Conservation (phyloP, 2,797 vertebrate species). For the Myotis daubentonii region DNA sequence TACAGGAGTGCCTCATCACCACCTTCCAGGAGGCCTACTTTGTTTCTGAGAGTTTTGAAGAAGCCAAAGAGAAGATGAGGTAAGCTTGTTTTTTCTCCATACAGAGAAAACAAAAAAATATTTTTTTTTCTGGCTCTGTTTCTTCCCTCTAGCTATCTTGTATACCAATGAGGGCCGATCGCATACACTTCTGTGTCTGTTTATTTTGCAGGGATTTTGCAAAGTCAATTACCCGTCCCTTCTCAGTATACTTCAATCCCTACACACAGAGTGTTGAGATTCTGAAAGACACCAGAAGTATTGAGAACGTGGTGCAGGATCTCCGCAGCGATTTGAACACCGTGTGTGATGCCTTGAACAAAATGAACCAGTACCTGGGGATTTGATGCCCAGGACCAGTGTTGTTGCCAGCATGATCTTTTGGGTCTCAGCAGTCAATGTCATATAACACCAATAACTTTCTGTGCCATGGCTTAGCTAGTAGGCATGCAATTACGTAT, state of each 20-base stretch:
- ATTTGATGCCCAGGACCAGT: conserved; percentile 86
- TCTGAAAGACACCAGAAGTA: conserved; percentile 95
- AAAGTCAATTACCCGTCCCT: conserved; percentile 95
- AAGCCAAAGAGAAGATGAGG: conserved; percentile 99
- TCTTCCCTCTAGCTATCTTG: conserved; percentile 13
- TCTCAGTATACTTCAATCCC: conserved; percentile 97
- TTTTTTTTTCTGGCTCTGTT: background rate
- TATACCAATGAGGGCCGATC: conserved; percentile 40
- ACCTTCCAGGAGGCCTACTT: conserved; percentile 99
- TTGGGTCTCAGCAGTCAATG: conserved; percentile 54
- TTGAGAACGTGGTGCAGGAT: conserved; percentile 96
- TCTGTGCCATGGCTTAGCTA: conserved; percentile 76
- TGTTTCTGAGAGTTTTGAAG: conserved; percentile 98
- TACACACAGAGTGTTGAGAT: conserved; percentile 97
- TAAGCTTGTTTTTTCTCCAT: conserved; percentile 81
- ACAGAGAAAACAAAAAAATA: conserved; percentile 35
- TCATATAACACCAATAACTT: conserved; percentile 55
- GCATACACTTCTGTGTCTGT: conserved; percentile 61
- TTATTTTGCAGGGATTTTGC: conserved; percentile 93
- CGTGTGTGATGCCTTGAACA: conserved; percentile 95
- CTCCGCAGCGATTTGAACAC: conserved; percentile 96
- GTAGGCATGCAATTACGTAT: conserved; percentile 75
- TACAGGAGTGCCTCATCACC: conserved; percentile 98
- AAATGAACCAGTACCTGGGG: conserved; percentile 98
- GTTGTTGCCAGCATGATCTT: conserved; percentile 56